These are phyloP conservation scores for Brachionichthys hirsutus DNA, from an alignment of 2,113 vertebrate genomes.

Conservation along the genomic window DNA sequence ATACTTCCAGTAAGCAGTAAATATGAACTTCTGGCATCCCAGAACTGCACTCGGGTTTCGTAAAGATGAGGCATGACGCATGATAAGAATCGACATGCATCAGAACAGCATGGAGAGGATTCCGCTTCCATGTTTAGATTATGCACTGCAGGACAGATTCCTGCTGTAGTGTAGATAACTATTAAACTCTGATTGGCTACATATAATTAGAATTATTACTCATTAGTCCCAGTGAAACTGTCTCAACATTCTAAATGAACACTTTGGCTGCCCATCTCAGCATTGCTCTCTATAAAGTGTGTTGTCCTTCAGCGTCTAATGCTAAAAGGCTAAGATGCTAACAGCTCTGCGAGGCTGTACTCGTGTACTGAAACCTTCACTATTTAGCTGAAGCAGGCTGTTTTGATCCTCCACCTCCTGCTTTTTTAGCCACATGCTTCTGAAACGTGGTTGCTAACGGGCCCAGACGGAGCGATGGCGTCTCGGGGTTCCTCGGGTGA, in stretches of 20 bases:
- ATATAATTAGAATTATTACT: too few species aligned
- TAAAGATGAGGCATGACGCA: not conserved
- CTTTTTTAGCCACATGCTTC: constrained; percentile 2
- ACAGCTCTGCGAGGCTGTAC: not conserved
- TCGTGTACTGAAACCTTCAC: not conserved
- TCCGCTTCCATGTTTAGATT: too few species aligned
- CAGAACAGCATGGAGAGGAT: too few species aligned
- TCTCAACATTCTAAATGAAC: too few species aligned
- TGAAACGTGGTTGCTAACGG: constrained; percentile 17
- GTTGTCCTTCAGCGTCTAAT: not conserved
- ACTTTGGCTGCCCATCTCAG: too few species aligned
- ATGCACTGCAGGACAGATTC: too few species aligned
- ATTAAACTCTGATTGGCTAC: too few species aligned
- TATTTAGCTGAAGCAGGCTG: not conserved
- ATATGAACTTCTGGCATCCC: not conserved
- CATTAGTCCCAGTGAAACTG: too few species aligned
- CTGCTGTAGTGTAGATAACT: too few species aligned
- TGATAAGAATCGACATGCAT: too few species aligned
- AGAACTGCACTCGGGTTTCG: not conserved
- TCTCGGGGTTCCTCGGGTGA: constrained; percentile 37
- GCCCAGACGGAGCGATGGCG: constrained; percentile 34
- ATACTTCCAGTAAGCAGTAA: constrained; percentile 13
- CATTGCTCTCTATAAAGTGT: too few species aligned
- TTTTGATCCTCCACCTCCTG: constrained; percentile 5
- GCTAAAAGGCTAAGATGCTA: not conserved